Evolutionary conservation across 2,888 invertebrate species (phyloP).

Genomic region (Andrena haemorrhoa): DNA sequence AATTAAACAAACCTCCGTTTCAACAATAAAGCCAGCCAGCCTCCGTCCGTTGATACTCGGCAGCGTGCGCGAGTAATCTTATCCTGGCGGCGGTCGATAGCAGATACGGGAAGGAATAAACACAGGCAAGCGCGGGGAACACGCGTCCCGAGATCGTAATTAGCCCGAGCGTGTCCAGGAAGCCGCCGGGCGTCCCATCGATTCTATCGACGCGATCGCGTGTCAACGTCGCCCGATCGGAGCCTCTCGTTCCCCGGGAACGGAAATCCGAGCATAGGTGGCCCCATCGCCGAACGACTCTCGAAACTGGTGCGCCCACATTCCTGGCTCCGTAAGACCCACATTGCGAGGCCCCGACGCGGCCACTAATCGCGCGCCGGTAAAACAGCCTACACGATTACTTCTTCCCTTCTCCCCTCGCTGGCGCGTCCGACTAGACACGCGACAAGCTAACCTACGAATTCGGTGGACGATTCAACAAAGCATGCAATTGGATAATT

Average conservation of each 20-base stretch:
- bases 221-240: background rate
- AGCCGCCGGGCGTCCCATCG: background rate
- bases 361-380: constrained; percentile 47
- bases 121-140: background rate
- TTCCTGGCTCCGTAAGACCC: constrained; percentile 68
- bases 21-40: constrained; percentile 21
- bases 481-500: background rate
- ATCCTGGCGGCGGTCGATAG: constrained; percentile 47
- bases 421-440: background rate
- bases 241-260: constrained; percentile 23
- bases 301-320: constrained; percentile 81
- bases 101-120: constrained; percentile 22
- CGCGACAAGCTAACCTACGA: background rate
- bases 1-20: constrained; percentile 44
- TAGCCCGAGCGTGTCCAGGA: no score
- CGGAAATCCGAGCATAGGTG: constrained; percentile 70
- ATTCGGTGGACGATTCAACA: background rate
- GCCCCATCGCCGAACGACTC: constrained; percentile 74
- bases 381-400: constrained; percentile 59
- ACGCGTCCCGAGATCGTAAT: background rate
- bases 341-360: constrained; percentile 55
- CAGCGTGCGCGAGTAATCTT: constrained; percentile 42
- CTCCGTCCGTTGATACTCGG: constrained; percentile 29
- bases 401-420: constrained; percentile 20
- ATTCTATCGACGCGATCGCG: background rate